These are phyloP conservation scores for Amphiduros pacificus DNA, from an alignment of 2,888 invertebrate species.

Conservation along the genomic window DNA sequence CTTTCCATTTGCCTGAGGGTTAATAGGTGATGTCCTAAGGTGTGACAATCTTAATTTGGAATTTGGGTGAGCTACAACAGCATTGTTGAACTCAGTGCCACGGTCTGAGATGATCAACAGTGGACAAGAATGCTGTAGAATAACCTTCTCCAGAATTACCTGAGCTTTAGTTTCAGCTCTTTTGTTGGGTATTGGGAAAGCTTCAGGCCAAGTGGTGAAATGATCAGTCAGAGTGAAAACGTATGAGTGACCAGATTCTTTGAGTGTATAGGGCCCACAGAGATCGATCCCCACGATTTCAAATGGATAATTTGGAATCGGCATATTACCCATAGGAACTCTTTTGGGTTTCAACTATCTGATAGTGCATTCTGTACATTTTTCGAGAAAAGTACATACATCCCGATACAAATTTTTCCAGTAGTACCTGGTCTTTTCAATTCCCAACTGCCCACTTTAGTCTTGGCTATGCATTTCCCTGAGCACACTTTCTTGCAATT, in stretches of 20 bases:
- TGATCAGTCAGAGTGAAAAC: neutral
- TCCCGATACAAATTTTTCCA: neutral
- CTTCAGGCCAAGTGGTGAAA: neutral
- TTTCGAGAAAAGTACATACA: neutral
- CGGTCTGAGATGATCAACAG: neutral
- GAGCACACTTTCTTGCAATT: neutral
- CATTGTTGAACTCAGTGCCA: neutral
- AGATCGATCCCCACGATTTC: neutral
- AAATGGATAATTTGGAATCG: neutral
- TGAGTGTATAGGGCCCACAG: neutral
- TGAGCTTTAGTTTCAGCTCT: neutral
- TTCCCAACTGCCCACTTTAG: neutral
- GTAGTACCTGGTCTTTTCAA: neutral
- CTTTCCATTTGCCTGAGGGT: neutral
- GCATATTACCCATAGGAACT: neutral
- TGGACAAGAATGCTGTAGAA: neutral
- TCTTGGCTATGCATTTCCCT: neutral
- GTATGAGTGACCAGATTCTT: neutral
- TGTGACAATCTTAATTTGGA: neutral
- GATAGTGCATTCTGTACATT: neutral
- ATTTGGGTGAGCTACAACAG: neutral
- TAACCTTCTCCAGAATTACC: neutral
- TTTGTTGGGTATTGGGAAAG: neutral
- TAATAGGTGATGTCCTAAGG: neutral
- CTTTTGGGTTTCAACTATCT: neutral